A percentile compares a stretch with the other conserved stretches of the same genome.
Evolutionary conservation across 2,888 invertebrate species (phyloP).

Genomic region (Spodoptera littoralis): DNA sequence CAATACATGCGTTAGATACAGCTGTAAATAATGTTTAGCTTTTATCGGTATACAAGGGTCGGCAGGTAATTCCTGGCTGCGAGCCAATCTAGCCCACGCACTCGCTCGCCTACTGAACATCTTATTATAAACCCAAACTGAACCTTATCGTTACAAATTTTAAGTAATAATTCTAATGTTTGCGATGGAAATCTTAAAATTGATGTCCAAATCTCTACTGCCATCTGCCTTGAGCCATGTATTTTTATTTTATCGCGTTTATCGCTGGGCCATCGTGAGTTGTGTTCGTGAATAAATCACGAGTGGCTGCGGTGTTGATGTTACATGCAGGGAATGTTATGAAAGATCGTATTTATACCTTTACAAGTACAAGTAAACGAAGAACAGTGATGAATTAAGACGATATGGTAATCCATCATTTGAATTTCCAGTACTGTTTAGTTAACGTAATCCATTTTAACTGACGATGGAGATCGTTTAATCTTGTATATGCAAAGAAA

Average conservation of each 20-base stretch:
- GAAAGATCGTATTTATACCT: constrained; percentile 55
- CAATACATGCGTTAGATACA: constrained; percentile 76
- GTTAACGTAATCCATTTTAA: constrained; percentile 32
- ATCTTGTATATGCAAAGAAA: constrained; percentile 26
- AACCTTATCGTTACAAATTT: constrained; percentile 54
- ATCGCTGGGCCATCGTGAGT: constrained; percentile 70
- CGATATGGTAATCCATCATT: constrained; percentile 43
- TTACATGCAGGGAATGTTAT: constrained; percentile 61
- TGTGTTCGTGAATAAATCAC: constrained; percentile 68
- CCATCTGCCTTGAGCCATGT: constrained; percentile 79
- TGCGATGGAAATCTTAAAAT: constrained; percentile 70
- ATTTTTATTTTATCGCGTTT: constrained; percentile 79
- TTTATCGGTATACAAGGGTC: constrained; percentile 84
- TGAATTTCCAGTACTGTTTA: constrained; percentile 24
- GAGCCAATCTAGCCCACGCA: constrained; percentile 82
- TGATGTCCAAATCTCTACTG: constrained; percentile 83
- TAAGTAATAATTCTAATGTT: constrained; percentile 60
- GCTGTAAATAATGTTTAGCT: constrained; percentile 83
- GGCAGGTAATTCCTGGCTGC: constrained; percentile 84
- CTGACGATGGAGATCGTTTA: constrained; percentile 25
- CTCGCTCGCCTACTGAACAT: constrained; percentile 67
- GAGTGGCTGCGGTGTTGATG: constrained; percentile 60
- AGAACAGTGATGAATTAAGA: constrained; percentile 49
- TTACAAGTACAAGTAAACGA: constrained; percentile 34
- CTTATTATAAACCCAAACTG: constrained; percentile 55